A percentile compares a stretch with the other conserved stretches of the same genome.
Evolutionary conservation across 2,888 invertebrate genomes (phyloP).

Genomic region (Caenorhabditis afra): DNA sequence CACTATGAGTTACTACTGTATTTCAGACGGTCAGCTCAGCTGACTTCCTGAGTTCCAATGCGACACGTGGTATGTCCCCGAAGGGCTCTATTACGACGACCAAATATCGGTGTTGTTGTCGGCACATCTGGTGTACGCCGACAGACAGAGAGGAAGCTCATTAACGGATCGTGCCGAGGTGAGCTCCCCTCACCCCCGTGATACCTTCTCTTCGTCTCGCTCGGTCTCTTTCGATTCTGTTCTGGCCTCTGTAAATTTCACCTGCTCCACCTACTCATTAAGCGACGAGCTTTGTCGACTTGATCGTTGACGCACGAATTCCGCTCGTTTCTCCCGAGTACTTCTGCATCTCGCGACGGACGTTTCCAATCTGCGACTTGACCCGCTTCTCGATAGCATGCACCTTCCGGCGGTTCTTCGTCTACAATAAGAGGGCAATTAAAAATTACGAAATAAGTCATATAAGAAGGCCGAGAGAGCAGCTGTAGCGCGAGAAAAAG

Average conservation of each 20-base stretch:
- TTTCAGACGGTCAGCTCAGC: no score
- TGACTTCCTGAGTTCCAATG: no score
- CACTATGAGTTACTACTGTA: no score
- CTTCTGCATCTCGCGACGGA: conserved; percentile 87
- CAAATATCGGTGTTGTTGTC: no score
- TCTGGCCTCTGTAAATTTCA: not conserved
- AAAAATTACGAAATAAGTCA: not conserved
- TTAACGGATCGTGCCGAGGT: no score
- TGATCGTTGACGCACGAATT: conserved; percentile 91
- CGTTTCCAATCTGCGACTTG: conserved; percentile 78
- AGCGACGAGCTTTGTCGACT: conserved; percentile 88
- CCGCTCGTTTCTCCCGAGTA: conserved; percentile 96
- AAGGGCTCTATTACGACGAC: no score
- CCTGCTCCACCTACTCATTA: conserved; percentile 35
- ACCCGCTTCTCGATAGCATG: conserved; percentile 65
- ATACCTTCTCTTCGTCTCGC: no score
- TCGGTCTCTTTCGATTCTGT: no score
- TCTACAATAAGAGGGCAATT: conserved; percentile 54
- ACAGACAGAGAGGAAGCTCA: no score
- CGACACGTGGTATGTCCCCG: no score
- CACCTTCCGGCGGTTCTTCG: conserved; percentile 62
- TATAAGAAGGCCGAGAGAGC: not conserved
- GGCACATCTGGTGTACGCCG: no score
- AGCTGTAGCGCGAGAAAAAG: not conserved
- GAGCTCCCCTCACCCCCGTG: no score